Evolutionary conservation across 2,113 vertebrate species (phyloP).

Genomic region (Nycticorax nycticorax): DNA sequence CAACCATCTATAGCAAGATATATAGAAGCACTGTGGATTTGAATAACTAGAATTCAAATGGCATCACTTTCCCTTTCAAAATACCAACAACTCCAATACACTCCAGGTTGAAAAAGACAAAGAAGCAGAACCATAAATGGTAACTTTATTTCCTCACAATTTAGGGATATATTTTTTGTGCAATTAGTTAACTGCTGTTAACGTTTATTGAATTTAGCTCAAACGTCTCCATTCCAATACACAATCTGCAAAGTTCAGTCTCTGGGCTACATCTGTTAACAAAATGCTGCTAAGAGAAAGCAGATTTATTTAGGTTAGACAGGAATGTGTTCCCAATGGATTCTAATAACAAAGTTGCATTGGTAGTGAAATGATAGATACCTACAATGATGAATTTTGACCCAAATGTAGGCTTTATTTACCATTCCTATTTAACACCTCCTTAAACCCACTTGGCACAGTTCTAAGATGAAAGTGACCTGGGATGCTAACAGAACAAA

Average conservation of each 20-base stretch:
- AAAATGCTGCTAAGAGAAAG: slow-evolving; percentile 31
- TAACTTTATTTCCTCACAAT: background rate
- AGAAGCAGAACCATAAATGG: background rate
- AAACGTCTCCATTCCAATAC: background rate
- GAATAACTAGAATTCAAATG: background rate
- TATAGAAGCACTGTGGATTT: background rate
- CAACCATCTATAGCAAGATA: background rate
- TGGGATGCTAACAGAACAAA: background rate
- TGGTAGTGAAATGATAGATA: background rate
- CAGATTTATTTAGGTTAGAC: slow-evolving; percentile 31
- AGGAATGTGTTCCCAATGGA: background rate
- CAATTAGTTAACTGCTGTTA: background rate
- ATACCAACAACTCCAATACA: background rate
- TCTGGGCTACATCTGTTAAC: slow-evolving; percentile 7
- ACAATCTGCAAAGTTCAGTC: background rate
- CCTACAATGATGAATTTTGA: background rate
- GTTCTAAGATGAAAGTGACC: background rate
- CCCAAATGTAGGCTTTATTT: background rate
- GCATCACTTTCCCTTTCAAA: background rate
- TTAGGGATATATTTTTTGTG: background rate
- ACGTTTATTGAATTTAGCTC: background rate
- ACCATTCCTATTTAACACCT: background rate
- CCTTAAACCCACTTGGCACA: background rate
- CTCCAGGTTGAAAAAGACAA: background rate
- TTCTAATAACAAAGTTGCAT: background rate